These are phyloP conservation scores for Orchesellides sinensis DNA, from an alignment of 2,888 invertebrate genomes.

Conservation along the genomic window DNA sequence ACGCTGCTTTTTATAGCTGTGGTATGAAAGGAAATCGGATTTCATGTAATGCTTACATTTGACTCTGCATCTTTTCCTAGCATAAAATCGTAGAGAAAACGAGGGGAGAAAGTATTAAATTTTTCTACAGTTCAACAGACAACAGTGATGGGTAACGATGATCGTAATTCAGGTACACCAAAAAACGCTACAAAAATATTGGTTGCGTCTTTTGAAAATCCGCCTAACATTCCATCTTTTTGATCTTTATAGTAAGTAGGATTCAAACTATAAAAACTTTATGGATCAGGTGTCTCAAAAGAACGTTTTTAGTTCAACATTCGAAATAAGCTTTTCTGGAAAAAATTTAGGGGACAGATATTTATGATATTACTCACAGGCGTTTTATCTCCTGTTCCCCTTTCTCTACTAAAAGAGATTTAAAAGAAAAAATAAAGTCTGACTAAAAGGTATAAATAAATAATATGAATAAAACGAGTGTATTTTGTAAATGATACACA, in stretches of 20 bases:
- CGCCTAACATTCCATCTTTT: not conserved
- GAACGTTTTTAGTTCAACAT: too few species aligned
- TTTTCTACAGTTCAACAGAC: not conserved
- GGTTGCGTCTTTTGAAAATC: not conserved
- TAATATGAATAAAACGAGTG: too few species aligned
- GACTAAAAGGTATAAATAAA: too few species aligned
- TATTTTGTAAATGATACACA: too few species aligned
- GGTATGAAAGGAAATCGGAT: conserved; percentile 9
- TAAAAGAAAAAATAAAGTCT: not conserved
- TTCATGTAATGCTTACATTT: not conserved
- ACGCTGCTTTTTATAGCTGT: not conserved
- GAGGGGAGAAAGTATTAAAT: conserved; percentile 14
- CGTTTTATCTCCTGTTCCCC: not conserved
- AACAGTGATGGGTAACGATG: conserved; percentile 10
- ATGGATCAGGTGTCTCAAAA: not conserved
- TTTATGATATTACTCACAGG: not conserved
- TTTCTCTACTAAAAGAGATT: not conserved
- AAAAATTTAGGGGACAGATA: not conserved
- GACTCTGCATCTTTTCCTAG: not conserved
- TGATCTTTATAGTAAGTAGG: conserved; percentile 1
- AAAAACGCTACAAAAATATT: not conserved
- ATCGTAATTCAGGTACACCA: not conserved
- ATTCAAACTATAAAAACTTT: not conserved
- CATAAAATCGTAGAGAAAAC: conserved; percentile 9
- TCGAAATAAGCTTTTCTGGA: not conserved